Base-by-base conservation (phyloP, 2,113 vertebrate species). In the Etia nguti region DNA sequence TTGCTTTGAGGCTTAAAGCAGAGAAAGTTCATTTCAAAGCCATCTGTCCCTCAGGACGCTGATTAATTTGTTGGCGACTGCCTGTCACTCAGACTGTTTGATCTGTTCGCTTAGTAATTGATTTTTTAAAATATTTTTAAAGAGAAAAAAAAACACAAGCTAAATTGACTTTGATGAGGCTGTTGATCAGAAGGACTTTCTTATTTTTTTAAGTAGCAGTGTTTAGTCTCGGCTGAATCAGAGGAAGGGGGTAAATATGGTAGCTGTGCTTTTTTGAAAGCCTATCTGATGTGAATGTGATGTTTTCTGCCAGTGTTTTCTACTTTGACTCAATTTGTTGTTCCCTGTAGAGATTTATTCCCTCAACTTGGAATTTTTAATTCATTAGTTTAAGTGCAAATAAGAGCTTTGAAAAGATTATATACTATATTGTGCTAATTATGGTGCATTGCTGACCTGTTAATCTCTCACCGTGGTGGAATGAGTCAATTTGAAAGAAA, bases 61-160 rank as follows among this genome's bases (percentile, higher is more conserved):
- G 87, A 90, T 92, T 91, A 89, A 90, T 89, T 90, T 90, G 87
- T 92, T 73, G 81, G 85, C 12, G 81, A 57, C 89, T 89, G 87
- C 80, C 89, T 88, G 90, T 90, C 92, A 91, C 84, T 94, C 92
- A 94, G 38, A 81, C 20, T 11, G 80, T 93, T 92, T 93, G 92
- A 94, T 93, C 90, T 82, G 60, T 68, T 31, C 41, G 7, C 83
- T 22, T 1, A 20, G 84, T 92, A 88, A 92, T 92, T 91, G 93
- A 94, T 92, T 94, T 91, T 90, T 87, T 54, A 18, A 80, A 50
- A 18, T 7, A 41, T 79, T 38, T 87, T 89, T 90, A 8, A 75
- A 26, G 70, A 11, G 26, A 62, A 18, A 31, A 62, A 86, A 86
- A 73, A 79, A 57, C 10, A 54, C 1, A 7, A 36, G 38, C 75